A percentile compares a stretch with the other conserved stretches of the same genome.
Conservation (phyloP, 2,888 invertebrate species). For the Acronicta aceris region DNA sequence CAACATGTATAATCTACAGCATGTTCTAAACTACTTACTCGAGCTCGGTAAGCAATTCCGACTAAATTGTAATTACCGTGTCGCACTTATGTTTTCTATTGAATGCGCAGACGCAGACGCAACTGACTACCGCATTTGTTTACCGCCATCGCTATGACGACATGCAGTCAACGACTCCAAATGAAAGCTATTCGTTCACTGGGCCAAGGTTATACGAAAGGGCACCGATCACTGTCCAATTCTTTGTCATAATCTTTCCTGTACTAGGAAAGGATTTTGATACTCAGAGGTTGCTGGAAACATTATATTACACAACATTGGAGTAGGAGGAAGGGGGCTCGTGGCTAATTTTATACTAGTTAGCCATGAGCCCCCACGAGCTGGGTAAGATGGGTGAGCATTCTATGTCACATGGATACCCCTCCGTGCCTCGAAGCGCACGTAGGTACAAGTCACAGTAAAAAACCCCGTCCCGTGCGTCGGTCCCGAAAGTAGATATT, state of each 20-base stretch:
- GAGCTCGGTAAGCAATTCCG: conserved; percentile 18
- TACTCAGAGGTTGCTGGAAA: too few species aligned
- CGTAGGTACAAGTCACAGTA: too few species aligned
- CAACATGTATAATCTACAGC: neutral
- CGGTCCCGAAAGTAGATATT: too few species aligned
- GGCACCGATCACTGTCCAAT: conserved; percentile 29
- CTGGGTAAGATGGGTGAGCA: too few species aligned
- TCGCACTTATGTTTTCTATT: conserved; percentile 30
- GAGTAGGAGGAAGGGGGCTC: too few species aligned
- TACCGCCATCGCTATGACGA: conserved; percentile 25
- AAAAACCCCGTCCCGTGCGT: too few species aligned
- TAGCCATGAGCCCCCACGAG: too few species aligned
- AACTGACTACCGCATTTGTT: conserved; percentile 41
- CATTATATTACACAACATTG: too few species aligned
- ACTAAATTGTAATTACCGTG: conserved; percentile 39
- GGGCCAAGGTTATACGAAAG: conserved; percentile 70
- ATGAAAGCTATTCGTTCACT: conserved; percentile 65
- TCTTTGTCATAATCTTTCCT: conserved; percentile 17
- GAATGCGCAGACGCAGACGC: conserved; percentile 20
- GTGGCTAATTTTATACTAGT: too few species aligned
- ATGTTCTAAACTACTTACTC: conserved; percentile 4
- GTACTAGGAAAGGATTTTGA: conserved; percentile 19
- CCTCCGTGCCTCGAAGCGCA: too few species aligned
- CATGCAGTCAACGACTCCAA: conserved; percentile 52
- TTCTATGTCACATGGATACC: too few species aligned